Percentiles rank a stretch among this genome's conserved stretches.
Conservation (phyloP, 1,140 invertebrate genomes). For the Aradophagus sp. region DNA sequence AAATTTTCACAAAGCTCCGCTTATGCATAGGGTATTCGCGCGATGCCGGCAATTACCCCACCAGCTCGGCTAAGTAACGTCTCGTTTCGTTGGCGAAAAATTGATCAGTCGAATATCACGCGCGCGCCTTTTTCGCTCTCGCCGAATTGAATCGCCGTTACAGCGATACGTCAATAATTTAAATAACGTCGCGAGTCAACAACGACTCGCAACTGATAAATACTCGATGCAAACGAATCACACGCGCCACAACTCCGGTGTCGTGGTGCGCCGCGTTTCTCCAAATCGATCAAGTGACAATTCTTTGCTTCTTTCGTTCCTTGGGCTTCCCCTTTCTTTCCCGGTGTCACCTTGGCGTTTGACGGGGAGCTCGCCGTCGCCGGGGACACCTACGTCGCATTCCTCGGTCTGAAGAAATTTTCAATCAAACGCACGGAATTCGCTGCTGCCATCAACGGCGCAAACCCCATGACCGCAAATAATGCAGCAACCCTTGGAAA, state of each 20-base stretch:
- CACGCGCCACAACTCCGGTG: background rate
- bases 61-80: conserved; percentile 4
- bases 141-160: conserved; percentile 11
- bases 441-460: conserved; percentile 64
- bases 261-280: conserved; percentile 12
- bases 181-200: conserved; percentile 9
- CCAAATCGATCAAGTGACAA: conserved; percentile 32
- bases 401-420: conserved; percentile 73
- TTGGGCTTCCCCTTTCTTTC: conserved; percentile 12
- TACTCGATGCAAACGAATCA: conserved; percentile 30
- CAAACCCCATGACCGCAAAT: conserved; percentile 69
- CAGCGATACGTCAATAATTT: conserved; percentile 12
- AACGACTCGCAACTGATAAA: conserved; percentile 11
- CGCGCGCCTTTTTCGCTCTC: background rate
- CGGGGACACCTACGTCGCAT: conserved; percentile 49
- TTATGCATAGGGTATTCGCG: conserved; percentile 42
- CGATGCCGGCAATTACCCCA: conserved; percentile 34
- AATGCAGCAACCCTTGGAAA: conserved; percentile 63
- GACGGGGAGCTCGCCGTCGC: conserved; percentile 5
- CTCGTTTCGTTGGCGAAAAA: conserved; percentile 13
- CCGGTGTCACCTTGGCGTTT: conserved; percentile 36
- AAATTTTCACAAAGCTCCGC: conserved; percentile 45
- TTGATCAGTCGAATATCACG: conserved; percentile 31
- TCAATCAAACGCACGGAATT: conserved; percentile 74
- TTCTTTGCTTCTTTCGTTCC: conserved; percentile 25